Evolutionary conservation across 2,113 vertebrate genomes (phyloP).

Genomic region (Lepisosteus oculatus): DNA sequence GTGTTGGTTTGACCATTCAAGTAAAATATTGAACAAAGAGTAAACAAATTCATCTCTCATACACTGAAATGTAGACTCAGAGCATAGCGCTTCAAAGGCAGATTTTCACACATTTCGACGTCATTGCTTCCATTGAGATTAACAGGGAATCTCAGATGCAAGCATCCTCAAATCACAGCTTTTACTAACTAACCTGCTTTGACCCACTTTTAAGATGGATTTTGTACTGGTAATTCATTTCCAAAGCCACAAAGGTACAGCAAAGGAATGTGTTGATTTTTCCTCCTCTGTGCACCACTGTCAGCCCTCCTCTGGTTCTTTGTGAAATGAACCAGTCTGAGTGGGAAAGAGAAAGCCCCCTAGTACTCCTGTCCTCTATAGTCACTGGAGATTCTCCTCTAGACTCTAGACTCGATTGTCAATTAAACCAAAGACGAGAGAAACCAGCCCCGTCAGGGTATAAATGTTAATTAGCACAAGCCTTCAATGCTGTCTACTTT

Average conservation of each 20-base stretch:
- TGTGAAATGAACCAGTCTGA: not conserved
- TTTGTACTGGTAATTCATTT: conserved; percentile 34
- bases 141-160: conserved; percentile 42
- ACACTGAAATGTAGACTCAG: no score
- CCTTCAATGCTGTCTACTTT: conserved; percentile 27
- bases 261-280: conserved; percentile 36
- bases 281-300: conserved; percentile 1
- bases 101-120: conserved; percentile 51
- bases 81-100: not conserved
- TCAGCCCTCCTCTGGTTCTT: conserved; percentile 2
- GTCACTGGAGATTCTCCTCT: conserved; percentile 17
- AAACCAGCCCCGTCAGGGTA: conserved; percentile 26
- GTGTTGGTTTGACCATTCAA: no score
- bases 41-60: no score
- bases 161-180: conserved; percentile 37
- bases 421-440: conserved; percentile 23
- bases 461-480: conserved; percentile 38
- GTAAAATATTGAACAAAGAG: no score
- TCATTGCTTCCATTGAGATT: conserved; percentile 38
- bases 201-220: conserved; percentile 56
- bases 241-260: conserved; percentile 28
- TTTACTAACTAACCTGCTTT: conserved; percentile 46
- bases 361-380: conserved; percentile 2
- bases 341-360: not conserved
- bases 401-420: conserved; percentile 14